A percentile compares a stretch with the other conserved stretches of the same genome.
Conservation (phyloP, 2,113 vertebrate genomes). For the Tiliqua scincoides region DNA sequence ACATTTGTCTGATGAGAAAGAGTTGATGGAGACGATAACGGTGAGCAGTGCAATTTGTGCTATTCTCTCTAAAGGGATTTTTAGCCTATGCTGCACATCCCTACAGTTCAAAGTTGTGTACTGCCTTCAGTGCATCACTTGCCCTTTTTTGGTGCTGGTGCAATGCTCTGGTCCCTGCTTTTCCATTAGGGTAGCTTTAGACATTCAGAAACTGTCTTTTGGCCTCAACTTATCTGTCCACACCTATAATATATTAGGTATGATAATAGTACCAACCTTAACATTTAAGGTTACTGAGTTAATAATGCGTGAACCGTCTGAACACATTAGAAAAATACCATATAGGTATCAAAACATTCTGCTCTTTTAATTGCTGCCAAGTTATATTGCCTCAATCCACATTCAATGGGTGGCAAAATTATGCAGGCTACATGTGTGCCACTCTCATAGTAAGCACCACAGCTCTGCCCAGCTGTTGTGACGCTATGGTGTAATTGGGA, state of each 20-base stretch:
- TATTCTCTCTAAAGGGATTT: neutral
- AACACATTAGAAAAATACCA: neutral
- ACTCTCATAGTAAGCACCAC: neutral
- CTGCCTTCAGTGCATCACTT: neutral
- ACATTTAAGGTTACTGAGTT: neutral
- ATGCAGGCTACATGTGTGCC: neutral
- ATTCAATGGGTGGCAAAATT: neutral
- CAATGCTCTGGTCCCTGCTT: neutral
- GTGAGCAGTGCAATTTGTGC: neutral
- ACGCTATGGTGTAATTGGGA: too few relatives aligned
- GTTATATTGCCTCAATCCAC: too few relatives aligned
- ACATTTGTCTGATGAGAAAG: neutral
- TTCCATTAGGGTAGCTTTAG: neutral
- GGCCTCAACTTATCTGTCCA: neutral
- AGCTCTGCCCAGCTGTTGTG: too few relatives aligned
- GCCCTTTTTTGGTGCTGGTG: neutral
- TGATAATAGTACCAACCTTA: neutral
- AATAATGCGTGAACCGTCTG: neutral
- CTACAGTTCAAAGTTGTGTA: neutral
- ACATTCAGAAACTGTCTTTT: neutral
- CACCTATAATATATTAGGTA: neutral
- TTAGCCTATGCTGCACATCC: neutral
- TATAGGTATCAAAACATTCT: neutral
- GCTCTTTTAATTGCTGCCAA: neutral
- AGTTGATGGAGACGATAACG: neutral